A percentile compares a stretch with the other conserved stretches of the same genome.
Conservation (phyloP, 2,888 invertebrate species). For the Euspilapteryx auroguttella region DNA sequence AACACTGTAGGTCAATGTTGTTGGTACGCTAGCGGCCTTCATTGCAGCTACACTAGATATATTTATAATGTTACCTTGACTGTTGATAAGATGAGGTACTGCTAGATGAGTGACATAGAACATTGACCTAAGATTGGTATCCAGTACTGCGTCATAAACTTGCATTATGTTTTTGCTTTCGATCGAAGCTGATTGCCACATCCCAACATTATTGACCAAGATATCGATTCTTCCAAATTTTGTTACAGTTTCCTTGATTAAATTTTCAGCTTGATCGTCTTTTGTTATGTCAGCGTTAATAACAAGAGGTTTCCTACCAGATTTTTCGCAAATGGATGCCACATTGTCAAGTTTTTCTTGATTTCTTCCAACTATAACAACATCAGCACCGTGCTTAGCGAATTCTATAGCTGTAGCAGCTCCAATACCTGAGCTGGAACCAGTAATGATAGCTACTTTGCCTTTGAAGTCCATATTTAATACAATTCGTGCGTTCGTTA, state of each 20-base stretch:
- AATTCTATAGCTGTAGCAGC: slow-evolving; percentile 64
- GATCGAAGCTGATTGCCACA: not conserved
- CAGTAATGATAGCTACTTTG: slow-evolving; percentile 60
- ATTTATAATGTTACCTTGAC: slow-evolving; percentile 11
- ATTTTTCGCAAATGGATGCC: slow-evolving; percentile 14
- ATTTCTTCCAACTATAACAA: slow-evolving; percentile 68
- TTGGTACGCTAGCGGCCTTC: slow-evolving; percentile 6
- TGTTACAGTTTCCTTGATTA: slow-evolving; percentile 4
- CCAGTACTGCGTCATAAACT: slow-evolving; percentile 3
- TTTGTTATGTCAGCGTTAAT: slow-evolving; percentile 4
- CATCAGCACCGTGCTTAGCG: slow-evolving; percentile 57
- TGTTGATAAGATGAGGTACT: slow-evolving; percentile 8
- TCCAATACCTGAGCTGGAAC: slow-evolving; percentile 72
- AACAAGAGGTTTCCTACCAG: slow-evolving; percentile 1
- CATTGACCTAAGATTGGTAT: slow-evolving; percentile 2
- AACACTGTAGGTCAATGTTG: slow-evolving; percentile 55
- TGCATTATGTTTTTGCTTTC: not conserved
- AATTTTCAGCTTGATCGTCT: slow-evolving; percentile 3
- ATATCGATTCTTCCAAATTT: slow-evolving; percentile 5
- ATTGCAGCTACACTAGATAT: slow-evolving; percentile 9
- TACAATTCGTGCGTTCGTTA: too few relatives aligned
- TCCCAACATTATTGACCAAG: slow-evolving; percentile 7
- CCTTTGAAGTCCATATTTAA: slow-evolving; percentile 35
- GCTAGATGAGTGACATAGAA: slow-evolving; percentile 6
- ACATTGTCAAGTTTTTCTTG: slow-evolving; percentile 61